Conservation (phyloP, 2,888 invertebrate species). For the Trachelus iudaicus region DNA sequence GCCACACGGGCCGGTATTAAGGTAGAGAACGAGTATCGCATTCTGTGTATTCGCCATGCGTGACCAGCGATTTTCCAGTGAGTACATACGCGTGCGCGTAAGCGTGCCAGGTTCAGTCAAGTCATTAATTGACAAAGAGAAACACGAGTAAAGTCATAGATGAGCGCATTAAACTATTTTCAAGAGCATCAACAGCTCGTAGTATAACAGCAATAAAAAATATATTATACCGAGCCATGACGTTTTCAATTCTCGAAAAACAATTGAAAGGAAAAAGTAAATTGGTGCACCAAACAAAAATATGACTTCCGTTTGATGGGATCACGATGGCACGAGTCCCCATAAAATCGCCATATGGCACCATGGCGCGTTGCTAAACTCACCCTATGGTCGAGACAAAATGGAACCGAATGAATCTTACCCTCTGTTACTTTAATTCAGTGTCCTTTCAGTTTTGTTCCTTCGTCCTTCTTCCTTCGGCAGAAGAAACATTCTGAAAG, state of each 20-base stretch:
- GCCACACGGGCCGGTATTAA: not conserved
- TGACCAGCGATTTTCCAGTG: conserved; percentile 40
- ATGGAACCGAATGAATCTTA: conserved; percentile 16
- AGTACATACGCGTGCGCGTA: conserved; percentile 20
- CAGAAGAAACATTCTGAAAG: not conserved
- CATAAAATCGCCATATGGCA: conserved; percentile 17
- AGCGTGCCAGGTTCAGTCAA: not conserved
- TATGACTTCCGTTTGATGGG: conserved; percentile 21
- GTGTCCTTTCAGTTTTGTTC: conserved; percentile 11
- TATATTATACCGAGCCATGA: not conserved
- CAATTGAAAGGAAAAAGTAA: conserved; percentile 10
- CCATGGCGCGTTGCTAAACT: not conserved
- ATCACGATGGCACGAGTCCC: conserved; percentile 17
- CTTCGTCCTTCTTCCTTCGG: not conserved
- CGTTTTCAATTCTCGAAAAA: not conserved
- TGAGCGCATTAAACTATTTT: not conserved
- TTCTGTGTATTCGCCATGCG: conserved; percentile 38
- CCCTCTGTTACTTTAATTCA: conserved; percentile 21
- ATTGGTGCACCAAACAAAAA: conserved; percentile 22
- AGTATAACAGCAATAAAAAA: not conserved
- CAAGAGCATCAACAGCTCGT: not conserved
- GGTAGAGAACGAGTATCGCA: conserved; percentile 15
- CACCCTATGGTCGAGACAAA: not conserved
- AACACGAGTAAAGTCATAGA: not conserved
- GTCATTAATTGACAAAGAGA: not conserved